Percentiles rank a stretch among this genome's conserved stretches.
Evolutionary conservation across 1,140 invertebrate species (phyloP).

Genomic region (Macrobrachium rosenbergii): DNA sequence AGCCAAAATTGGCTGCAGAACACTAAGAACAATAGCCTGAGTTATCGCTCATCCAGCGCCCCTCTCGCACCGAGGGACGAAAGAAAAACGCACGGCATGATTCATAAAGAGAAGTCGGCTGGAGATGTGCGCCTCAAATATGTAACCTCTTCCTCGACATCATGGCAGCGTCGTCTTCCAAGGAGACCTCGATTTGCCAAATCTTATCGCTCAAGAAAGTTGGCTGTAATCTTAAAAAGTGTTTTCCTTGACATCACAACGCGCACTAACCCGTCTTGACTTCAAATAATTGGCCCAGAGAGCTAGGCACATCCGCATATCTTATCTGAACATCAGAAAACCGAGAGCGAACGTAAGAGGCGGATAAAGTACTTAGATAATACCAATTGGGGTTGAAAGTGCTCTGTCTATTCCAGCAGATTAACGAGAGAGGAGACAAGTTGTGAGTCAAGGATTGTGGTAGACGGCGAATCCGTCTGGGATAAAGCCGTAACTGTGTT

Average conservation of each 20-base stretch:
- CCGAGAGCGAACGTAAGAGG: too few species aligned
- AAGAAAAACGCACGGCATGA: conserved; percentile 35
- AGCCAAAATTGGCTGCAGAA: conserved; percentile 26
- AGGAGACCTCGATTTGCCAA: conserved; percentile 5
- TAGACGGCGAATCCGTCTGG: conserved; percentile 1
- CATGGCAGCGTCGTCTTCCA: conserved; percentile 8
- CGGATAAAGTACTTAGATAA: too few species aligned
- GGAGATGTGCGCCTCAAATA: conserved; percentile 39
- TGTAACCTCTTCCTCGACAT: conserved; percentile 43
- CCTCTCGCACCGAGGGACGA: conserved; percentile 1
- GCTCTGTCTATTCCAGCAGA: too few species aligned
- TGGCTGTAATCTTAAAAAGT: neutral
- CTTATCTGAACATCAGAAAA: too few species aligned
- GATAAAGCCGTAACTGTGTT: conserved; percentile 34
- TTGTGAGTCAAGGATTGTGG: conserved; percentile 19
- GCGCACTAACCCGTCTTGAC: too few species aligned
- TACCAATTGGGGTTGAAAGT: too few species aligned
- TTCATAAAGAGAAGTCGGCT: conserved; percentile 19
- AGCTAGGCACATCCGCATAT: too few species aligned
- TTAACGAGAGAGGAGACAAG: too few species aligned
- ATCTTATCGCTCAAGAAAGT: conserved; percentile 30
- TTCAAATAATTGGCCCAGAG: too few species aligned
- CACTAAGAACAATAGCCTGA: neutral
- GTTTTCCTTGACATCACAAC: too few species aligned
- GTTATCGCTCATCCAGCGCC: conserved; percentile 32